Evolutionary conservation across 1,140 invertebrate species (phyloP).

Genomic region (Archivesica marissinica): DNA sequence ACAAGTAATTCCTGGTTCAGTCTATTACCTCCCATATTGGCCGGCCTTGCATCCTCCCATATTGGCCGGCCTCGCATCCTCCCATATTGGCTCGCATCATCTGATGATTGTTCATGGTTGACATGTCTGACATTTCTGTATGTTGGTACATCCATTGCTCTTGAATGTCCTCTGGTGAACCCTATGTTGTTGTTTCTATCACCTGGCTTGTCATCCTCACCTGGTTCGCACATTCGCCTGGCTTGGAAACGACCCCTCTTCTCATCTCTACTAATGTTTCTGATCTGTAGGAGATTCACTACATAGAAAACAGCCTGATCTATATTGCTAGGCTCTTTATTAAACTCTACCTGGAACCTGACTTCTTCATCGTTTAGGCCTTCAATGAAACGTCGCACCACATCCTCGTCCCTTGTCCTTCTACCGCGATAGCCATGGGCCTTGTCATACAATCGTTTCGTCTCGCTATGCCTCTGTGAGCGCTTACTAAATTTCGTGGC

Average conservation of each 20-base stretch:
- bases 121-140: too few relatives aligned
- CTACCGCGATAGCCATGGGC: not conserved
- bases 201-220: not conserved
- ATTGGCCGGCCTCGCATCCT: not conserved
- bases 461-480: not conserved
- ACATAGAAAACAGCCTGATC: constrained; percentile 27
- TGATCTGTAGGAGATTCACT: not conserved
- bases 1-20: not conserved
- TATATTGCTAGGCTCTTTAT: constrained; percentile 3
- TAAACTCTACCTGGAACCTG: constrained; percentile 2
- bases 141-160: too few relatives aligned
- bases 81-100: not conserved
- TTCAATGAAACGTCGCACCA: not conserved
- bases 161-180: not conserved
- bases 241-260: too few relatives aligned
- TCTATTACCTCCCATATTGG: too few relatives aligned
- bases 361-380: not conserved
- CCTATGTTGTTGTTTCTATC: not conserved
- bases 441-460: not conserved
- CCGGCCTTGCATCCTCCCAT: too few relatives aligned
- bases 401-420: not conserved
- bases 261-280: not conserved
- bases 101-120: too few relatives aligned
- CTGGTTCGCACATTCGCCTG: too few relatives aligned
- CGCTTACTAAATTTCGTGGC: not conserved